Evolutionary conservation across 2,113 vertebrate genomes (phyloP), one percentile per base, ranked within the genome.

Genomic region (Myotis lucifugus): DNA sequence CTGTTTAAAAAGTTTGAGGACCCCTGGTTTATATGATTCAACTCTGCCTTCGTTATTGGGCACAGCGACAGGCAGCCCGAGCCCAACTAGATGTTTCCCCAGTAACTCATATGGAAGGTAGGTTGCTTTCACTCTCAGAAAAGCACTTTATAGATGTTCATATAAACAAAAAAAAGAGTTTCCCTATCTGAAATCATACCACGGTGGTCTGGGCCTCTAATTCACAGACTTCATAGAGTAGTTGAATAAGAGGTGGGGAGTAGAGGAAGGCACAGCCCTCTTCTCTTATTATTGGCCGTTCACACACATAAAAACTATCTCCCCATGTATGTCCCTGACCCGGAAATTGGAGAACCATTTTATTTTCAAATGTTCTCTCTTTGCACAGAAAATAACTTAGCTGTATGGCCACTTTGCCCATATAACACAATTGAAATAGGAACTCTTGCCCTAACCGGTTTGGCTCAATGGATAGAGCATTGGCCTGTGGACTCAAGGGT

Each of bases 341-440:
- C 34, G 54, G 37, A 93, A 74, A 66, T n/a, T n/a, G 29, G 66
- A 83, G 56, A 56, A 70, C 18, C 32, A 61, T 85, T 86, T 96
- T 86, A 46, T 90, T 95, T 91, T 61, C 34, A 69, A 84, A 64
- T 78, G 29, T 59, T 52, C 70, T 76, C 15, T 92, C 72, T 91
- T 93, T 92, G 89, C 67, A 46, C 42, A 77, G 42, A n/a, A 13
- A 81, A 37, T 85, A 67, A 91, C 64, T 73, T 64, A 66, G 40
- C 48, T 67, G 29, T 17, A 52, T 54, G 61, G 2, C 10, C 34
- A 27, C 9, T 46, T 56, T 82, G 66, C 29, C 29, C 42, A 64
- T 21, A 52, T 69, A 81, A 91, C 77, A 91, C 17, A 56, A 82
- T 15, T 72, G 50, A 64, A 66, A 78, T 46, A 91, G 92, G 88